A percentile compares a stretch with the other conserved stretches of the same genome.
These are phyloP conservation scores for Sebastes diaconus DNA, from an alignment of 2,797 vertebrate genomes.

Conservation along the genomic window DNA sequence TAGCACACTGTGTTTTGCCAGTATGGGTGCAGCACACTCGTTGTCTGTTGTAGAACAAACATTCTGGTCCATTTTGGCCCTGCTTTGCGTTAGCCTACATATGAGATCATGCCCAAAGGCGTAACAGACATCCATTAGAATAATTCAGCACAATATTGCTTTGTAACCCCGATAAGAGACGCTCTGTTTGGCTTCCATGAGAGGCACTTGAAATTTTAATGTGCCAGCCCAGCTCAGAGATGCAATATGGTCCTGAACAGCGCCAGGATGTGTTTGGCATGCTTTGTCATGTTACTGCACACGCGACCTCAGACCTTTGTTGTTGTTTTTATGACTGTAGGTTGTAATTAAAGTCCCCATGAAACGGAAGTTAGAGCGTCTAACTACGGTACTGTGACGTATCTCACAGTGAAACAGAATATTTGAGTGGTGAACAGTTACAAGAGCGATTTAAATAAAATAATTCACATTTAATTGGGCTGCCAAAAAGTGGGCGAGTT, in stretches of 20 bases:
- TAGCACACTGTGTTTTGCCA: neutral
- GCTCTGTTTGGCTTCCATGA: constrained; percentile 52
- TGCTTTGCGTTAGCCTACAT: constrained; percentile 49
- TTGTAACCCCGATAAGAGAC: constrained; percentile 60
- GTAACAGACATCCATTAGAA: constrained; percentile 55
- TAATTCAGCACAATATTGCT: constrained; percentile 64
- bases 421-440: no score
- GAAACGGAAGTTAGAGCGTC: no score
- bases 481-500: no score
- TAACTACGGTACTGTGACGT: no score
- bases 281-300: neutral
- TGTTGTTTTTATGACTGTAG: no score
- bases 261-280: neutral
- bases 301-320: neutral
- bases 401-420: no score
- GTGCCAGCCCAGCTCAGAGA: constrained; percentile 30
- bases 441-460: no score
- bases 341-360: no score
- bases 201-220: constrained; percentile 36
- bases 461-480: no score
- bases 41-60: neutral
- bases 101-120: constrained; percentile 53
- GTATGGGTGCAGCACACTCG: neutral
- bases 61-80: constrained; percentile 11
- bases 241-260: constrained; percentile 1